These are phyloP conservation scores for Dioctria linearis DNA, from an alignment of 2,888 invertebrate species.

Conservation along the genomic window DNA sequence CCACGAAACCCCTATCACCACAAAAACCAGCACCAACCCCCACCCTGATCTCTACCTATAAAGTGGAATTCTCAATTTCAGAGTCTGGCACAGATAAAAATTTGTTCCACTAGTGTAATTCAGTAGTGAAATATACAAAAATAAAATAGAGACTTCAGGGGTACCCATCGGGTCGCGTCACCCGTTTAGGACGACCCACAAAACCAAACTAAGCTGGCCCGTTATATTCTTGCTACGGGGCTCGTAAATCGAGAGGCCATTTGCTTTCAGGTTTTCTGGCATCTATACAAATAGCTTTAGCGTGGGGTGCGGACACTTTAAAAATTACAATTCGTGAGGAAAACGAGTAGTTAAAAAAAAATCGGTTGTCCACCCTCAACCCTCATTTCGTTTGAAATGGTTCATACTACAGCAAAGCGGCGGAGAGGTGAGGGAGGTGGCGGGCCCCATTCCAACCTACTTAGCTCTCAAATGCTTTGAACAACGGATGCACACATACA, in stretches of 20 bases:
- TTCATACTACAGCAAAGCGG: not conserved
- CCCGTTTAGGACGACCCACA: slow-evolving; percentile 18
- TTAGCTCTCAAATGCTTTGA: slow-evolving; percentile 20
- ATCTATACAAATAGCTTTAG: slow-evolving; percentile 43
- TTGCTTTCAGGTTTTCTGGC: slow-evolving; percentile 50
- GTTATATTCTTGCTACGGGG: not conserved
- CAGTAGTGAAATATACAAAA: slow-evolving; percentile 34
- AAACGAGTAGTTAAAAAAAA: slow-evolving; percentile 37
- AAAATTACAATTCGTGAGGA: slow-evolving; percentile 46
- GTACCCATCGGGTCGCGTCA: not conserved
- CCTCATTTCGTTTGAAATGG: not conserved
- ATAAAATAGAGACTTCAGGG: slow-evolving; percentile 32
- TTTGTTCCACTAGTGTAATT: slow-evolving; percentile 45
- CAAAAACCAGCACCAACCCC: too few relatives aligned
- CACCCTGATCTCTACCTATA: not conserved
- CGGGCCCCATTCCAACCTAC: slow-evolving; percentile 24
- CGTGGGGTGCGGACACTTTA: slow-evolving; percentile 48
- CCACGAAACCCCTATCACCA: too few relatives aligned
- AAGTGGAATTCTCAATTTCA: slow-evolving; percentile 31
- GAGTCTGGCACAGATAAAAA: slow-evolving; percentile 36
- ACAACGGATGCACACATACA: slow-evolving; percentile 12
- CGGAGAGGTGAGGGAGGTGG: not conserved
- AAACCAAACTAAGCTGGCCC: slow-evolving; percentile 12
- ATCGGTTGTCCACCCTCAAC: slow-evolving; percentile 15
- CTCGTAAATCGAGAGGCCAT: slow-evolving; percentile 52